A percentile compares a stretch with the other conserved stretches of the same genome.
Evolutionary conservation across 2,113 vertebrate species (phyloP).

Genomic region (Aptenodytes patagonicus): DNA sequence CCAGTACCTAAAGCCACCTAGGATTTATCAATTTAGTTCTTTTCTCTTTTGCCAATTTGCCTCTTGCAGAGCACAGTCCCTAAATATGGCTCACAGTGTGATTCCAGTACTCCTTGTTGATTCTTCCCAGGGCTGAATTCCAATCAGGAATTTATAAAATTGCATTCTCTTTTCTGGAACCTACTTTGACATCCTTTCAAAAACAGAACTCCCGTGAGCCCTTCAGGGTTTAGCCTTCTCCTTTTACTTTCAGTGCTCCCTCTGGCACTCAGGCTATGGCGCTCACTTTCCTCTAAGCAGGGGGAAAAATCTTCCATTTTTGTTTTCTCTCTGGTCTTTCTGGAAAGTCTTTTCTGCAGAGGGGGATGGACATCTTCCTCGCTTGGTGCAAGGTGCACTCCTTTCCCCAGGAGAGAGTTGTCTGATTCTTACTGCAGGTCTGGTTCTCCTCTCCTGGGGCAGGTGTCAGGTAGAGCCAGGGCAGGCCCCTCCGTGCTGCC

Average conservation of each 20-base stretch:
- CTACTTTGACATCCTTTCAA: background rate
- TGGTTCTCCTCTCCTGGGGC: background rate
- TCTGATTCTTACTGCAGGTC: background rate
- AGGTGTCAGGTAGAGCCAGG: background rate
- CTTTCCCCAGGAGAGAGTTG: background rate
- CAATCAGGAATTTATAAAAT: background rate
- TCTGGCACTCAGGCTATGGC: background rate
- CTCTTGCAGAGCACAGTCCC: background rate
- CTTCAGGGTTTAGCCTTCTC: background rate
- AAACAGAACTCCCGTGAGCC: background rate
- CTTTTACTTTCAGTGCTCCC: background rate
- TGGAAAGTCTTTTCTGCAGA: background rate
- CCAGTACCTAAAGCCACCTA: background rate
- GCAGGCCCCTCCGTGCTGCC: accelerated
- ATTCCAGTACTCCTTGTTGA: background rate
- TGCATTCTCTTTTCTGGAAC: background rate
- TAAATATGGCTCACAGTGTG: background rate
- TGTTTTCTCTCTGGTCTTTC: background rate
- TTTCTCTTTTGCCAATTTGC: background rate
- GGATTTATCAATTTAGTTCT: background rate
- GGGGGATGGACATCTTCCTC: background rate
- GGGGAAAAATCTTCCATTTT: background rate
- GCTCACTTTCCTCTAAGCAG: background rate
- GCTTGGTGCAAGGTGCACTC: background rate
- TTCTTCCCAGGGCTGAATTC: background rate